These are phyloP conservation scores for Drosophila sordidula DNA, from an alignment of 2,888 invertebrate species.

Conservation along the genomic window DNA sequence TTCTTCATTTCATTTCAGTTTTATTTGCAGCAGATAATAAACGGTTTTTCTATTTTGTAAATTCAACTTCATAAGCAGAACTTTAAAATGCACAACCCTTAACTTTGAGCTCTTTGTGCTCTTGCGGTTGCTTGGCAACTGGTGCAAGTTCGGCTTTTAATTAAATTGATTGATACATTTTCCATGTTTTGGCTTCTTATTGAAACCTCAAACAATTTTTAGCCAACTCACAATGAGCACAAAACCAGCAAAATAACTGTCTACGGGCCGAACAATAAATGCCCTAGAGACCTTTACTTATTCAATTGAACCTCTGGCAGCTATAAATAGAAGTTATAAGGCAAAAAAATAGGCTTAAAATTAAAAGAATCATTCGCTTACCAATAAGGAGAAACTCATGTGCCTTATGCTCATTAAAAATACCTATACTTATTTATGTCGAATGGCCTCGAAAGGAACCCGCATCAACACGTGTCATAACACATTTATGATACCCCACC, in stretches of 20 bases:
- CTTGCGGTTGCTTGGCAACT: not conserved
- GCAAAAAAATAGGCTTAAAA: not conserved
- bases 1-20: slow-evolving; percentile 6
- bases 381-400: too few species aligned
- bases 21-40: slow-evolving; percentile 7
- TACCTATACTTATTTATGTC: too few species aligned
- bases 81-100: slow-evolving; percentile 6
- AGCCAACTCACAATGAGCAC: slow-evolving; percentile 8
- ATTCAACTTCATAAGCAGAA: slow-evolving; percentile 4
- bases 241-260: not conserved
- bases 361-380: too few species aligned
- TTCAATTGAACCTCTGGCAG: not conserved
- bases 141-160: slow-evolving; percentile 46
- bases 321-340: too few species aligned
- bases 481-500: not conserved
- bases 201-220: slow-evolving; percentile 48
- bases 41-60: slow-evolving; percentile 1
- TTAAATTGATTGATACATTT: slow-evolving; percentile 67
- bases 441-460: too few species aligned
- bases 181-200: slow-evolving; percentile 18
- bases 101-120: slow-evolving; percentile 6
- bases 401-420: too few species aligned
- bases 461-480: not conserved
- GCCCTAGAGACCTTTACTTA: not conserved
- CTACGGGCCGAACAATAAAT: not conserved